A percentile compares a stretch with the other conserved stretches of the same genome.
phyloP scores from a whole-genome alignment of 2,113 vertebrate genomes.

The Vanacampus margaritifer region DNA sequence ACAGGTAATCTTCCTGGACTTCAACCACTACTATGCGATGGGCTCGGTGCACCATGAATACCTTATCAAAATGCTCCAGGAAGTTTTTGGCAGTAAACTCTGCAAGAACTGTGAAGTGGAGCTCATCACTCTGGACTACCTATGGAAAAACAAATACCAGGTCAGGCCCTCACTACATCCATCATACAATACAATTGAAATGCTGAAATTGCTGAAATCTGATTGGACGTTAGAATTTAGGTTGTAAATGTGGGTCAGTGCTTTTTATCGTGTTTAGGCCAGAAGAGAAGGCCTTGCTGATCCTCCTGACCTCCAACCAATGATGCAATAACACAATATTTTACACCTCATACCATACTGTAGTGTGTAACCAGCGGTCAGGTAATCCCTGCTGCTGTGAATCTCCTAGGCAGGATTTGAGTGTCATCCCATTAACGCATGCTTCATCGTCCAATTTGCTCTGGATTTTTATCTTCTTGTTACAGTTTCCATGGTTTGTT shows the following conservation, averaged over 20 bases:
- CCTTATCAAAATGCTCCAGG: conserved; percentile 80
- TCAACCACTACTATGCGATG: conserved; percentile 98
- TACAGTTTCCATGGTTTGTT: too few species aligned
- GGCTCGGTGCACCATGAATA: conserved; percentile 81
- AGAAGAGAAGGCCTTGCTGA: not conserved
- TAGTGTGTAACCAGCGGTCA: conserved; percentile 6
- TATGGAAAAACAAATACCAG: conserved; percentile 90
- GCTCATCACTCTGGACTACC: conserved; percentile 78
- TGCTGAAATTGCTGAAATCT: too few species aligned
- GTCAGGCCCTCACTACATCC: conserved; percentile 58
- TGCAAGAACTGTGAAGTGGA: conserved; percentile 81
- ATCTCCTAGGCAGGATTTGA: conserved; percentile 12
- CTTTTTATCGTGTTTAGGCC: not conserved
- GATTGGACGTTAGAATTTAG: not conserved
- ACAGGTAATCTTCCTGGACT: conserved; percentile 91
- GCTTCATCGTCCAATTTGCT: not conserved
- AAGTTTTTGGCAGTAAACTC: conserved; percentile 86
- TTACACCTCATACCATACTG: not conserved
- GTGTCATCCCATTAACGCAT: conserved; percentile 49
- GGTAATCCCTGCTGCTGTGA: conserved; percentile 42
- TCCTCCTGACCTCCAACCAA: too few species aligned
- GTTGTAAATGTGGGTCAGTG: not conserved
- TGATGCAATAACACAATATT: too few species aligned
- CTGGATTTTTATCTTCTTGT: not conserved
- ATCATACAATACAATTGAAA: not conserved